Evolutionary conservation across 92 coral and sea anemone species (phyloP).

Genomic region (Umimayanthus chanpuru): DNA sequence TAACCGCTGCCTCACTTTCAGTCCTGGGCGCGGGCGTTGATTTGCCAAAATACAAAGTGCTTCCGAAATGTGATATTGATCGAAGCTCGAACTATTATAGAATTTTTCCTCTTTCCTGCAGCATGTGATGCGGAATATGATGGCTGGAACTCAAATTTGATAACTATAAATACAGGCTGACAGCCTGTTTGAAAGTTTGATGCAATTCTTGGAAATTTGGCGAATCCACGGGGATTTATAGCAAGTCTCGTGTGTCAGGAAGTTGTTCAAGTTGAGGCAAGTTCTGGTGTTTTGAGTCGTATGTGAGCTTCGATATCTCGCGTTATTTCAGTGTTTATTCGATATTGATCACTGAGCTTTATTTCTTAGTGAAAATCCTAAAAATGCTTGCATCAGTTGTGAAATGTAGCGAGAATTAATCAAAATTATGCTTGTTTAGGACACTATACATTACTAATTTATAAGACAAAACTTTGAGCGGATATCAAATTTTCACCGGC

Average conservation of each 20-base stretch:
- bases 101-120: conserved; percentile 10
- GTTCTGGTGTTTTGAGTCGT: background rate
- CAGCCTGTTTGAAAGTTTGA: background rate
- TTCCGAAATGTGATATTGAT: conserved; percentile 35
- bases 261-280: background rate
- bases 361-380: background rate
- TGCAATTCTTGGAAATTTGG: conserved; percentile 12
- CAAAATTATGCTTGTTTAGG: conserved; percentile 19
- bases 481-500: conserved; percentile 29
- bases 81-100: conserved; percentile 25
- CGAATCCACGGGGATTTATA: background rate
- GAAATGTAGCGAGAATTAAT: conserved; percentile 8
- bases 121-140: background rate
- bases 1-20: conserved; percentile 36
- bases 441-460: conserved; percentile 4
- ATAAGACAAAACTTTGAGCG: background rate
- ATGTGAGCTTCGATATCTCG: background rate
- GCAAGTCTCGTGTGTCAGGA: background rate
- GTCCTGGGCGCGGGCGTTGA: conserved; percentile 43
- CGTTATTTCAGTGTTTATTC: background rate
- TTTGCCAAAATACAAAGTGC: conserved; percentile 37
- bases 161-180: background rate
- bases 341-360: conserved; percentile 1
- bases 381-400: background rate
- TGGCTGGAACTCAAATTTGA: background rate